phyloP scores from a whole-genome alignment of 2,888 invertebrate species.

The Pachliopta kotzebuea region DNA sequence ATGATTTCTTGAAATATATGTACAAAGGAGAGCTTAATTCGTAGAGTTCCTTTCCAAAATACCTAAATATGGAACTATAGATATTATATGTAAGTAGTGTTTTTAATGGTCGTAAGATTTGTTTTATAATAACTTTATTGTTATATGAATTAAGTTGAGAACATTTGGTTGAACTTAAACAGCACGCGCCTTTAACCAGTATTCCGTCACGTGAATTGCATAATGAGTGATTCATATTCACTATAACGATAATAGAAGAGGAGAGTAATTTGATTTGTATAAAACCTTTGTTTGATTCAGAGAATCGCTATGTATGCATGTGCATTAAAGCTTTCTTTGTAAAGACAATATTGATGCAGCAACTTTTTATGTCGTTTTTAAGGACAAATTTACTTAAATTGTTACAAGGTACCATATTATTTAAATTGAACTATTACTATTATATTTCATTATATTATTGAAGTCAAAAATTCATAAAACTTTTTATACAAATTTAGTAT shows the following conservation, averaged over 20 bases:
- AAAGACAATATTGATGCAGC: not conserved
- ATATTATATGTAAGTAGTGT: no score
- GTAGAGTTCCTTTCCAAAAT: no score
- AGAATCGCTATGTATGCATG: slow-evolving; percentile 10
- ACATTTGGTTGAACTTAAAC: slow-evolving; percentile 17
- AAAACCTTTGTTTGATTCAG: slow-evolving; percentile 24
- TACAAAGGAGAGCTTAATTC: no score
- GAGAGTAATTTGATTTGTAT: slow-evolving; percentile 24
- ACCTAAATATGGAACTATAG: no score
- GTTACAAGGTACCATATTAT: not conserved
- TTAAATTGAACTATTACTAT: not conserved
- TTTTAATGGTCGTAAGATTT: no score
- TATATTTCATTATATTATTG: no score
- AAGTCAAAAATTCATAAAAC: no score
- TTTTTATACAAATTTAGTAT: no score
- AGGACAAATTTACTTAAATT: not conserved
- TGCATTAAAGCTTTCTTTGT: not conserved
- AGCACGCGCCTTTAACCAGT: slow-evolving; percentile 27
- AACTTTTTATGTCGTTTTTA: not conserved
- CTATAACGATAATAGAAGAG: slow-evolving; percentile 14
- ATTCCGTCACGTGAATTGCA: slow-evolving; percentile 25
- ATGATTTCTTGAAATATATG: no score
- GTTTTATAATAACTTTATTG: not conserved
- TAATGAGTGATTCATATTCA: slow-evolving; percentile 30
- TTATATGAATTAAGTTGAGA: slow-evolving; percentile 13